Base-by-base conservation (phyloP, 2,113 vertebrate species). In the Lepus timidus region DNA sequence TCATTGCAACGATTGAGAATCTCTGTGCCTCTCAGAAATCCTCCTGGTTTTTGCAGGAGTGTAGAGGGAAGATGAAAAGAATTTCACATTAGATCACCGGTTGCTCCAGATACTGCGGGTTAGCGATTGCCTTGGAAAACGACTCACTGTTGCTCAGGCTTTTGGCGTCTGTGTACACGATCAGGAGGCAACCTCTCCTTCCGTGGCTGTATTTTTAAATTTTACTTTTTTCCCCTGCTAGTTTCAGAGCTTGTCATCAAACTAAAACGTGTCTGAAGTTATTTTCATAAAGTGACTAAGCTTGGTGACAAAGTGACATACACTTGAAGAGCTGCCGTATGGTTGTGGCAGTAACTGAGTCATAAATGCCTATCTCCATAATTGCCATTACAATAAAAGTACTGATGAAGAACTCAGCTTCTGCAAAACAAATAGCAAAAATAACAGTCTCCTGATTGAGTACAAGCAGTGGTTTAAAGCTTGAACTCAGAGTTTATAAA, bases 1-100 rank as follows among this genome's bases (percentile, higher is more conserved):
- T 68, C 2, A 27, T 96, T 82, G 97, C 88, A 93, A 67, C 5
- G 85, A 94, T 0, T 85, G 96, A 95, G 96, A 95, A 91, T 92
- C 55, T 88, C 75, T 9, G 74, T 33, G 52, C 44, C 95, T 95
- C 95, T 96, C 89, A 96, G 97, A 96, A 96, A 96, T 74, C 83
- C 87, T 96, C 76, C 92, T 76, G 91, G 75, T 96, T 93, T 93
- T 80, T 67, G 36, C 83, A 62, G 86, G 91, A 80, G 67, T 51
- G 79, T 76, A 61, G 52, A 92, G 88, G 79, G 64, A 88, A 97
- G 97, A 97, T 97, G 95, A 97, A 97, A 97, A 96, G 97, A 97
- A 97, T 97, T 97, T 97, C 95, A 93, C 97, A 97, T 93, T 33
- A 97, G 96, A 5, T 71, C 33, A 67, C 88, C 44, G 88, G 84